Conservation (phyloP, 2,888 invertebrate species). For the Rhagophthalmus giganteus region DNA sequence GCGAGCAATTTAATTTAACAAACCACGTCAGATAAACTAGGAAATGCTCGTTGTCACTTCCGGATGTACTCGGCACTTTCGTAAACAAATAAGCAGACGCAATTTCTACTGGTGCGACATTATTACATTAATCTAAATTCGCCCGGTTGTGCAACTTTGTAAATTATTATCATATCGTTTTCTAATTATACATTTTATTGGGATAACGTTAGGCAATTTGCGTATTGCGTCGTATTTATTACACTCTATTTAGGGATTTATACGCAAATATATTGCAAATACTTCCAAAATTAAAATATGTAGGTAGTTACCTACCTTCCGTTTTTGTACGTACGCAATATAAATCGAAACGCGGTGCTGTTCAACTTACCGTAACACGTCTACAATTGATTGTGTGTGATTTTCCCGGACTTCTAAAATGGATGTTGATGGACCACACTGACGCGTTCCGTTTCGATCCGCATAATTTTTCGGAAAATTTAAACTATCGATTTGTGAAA, state of each 20-base stretch:
- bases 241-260: no score
- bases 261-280: no score
- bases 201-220: no score
- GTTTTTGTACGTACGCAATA: no score
- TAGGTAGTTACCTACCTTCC: no score
- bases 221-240: no score
- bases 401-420: constrained; percentile 14
- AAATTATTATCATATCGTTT: constrained; percentile 11
- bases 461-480: constrained; percentile 3
- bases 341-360: no score
- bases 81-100: constrained; percentile 21
- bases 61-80: constrained; percentile 21
- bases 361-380: constrained; percentile 7
- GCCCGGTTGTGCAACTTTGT: constrained; percentile 9
- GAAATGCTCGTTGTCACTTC: constrained; percentile 23
- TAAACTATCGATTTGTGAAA: background rate
- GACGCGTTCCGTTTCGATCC: constrained; percentile 10
- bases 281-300: no score
- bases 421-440: constrained; percentile 17
- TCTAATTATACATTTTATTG: no score
- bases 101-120: constrained; percentile 16
- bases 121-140: constrained; percentile 21
- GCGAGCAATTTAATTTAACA: constrained; percentile 19
- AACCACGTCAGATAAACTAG: constrained; percentile 25
- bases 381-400: constrained; percentile 23